phyloP scores from a whole-genome alignment of 2,888 invertebrate species.

The Xylota segnis region DNA sequence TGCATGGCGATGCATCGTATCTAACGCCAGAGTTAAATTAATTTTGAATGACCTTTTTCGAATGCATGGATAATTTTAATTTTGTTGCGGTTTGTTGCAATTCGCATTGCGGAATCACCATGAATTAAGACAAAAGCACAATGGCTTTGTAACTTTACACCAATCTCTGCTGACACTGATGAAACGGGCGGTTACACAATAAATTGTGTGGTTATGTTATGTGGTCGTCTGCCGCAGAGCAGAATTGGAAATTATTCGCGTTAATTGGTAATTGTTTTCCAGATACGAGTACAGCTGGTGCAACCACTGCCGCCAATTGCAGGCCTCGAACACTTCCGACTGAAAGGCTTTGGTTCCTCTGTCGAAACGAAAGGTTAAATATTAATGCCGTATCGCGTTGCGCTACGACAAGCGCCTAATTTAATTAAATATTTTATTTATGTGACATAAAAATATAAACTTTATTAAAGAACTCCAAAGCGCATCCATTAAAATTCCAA shows the following conservation, averaged over 20 bases:
- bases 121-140: slow-evolving; percentile 46
- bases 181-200: slow-evolving; percentile 63
- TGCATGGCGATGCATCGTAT: too few relatives aligned
- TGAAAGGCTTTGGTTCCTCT: background rate
- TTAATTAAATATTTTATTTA: slow-evolving; percentile 66
- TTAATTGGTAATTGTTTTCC: slow-evolving; percentile 51
- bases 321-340: background rate
- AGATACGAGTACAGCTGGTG: background rate
- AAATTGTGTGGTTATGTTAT: slow-evolving; percentile 59
- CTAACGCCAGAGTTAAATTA: slow-evolving; percentile 23
- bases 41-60: slow-evolving; percentile 52
- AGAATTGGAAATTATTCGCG: slow-evolving; percentile 32
- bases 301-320: background rate
- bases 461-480: slow-evolving; percentile 56
- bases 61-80: slow-evolving; percentile 53
- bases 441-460: slow-evolving; percentile 49
- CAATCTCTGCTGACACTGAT: slow-evolving; percentile 53
- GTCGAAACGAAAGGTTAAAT: background rate
- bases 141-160: slow-evolving; percentile 32
- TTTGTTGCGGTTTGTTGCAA: slow-evolving; percentile 59
- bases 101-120: slow-evolving; percentile 50
- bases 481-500: slow-evolving; percentile 53
- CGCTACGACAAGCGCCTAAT: slow-evolving; percentile 21
- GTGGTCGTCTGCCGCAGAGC: slow-evolving; percentile 42
- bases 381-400: background rate